These are phyloP conservation scores for Pogonomyrmex californicus DNA, from an alignment of 1,140 invertebrate species.

Conservation along the genomic window DNA sequence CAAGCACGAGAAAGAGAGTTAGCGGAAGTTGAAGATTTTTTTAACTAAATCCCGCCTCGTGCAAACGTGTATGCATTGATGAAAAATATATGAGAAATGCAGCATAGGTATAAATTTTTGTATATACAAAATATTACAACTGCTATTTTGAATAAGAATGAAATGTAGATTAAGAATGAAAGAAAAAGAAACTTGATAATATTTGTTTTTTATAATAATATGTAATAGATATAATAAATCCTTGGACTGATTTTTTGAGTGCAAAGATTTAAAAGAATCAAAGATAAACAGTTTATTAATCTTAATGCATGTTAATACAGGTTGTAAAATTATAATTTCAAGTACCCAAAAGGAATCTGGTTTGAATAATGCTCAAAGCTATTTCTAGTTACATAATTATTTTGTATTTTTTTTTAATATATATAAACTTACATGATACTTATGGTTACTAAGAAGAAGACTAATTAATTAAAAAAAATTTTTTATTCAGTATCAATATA, in stretches of 20 bases:
- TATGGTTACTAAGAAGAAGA: background rate
- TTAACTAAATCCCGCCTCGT: constrained; percentile 83
- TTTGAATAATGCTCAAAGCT: background rate
- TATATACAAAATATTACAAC: background rate
- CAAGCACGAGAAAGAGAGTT: constrained; percentile 92
- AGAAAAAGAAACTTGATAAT: background rate
- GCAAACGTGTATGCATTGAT: background rate
- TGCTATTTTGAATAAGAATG: constrained; percentile 14
- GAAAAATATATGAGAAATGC: background rate
- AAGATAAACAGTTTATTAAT: background rate
- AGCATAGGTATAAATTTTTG: background rate
- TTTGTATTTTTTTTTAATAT: background rate
- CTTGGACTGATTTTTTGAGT: background rate
- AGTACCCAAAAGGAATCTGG: background rate
- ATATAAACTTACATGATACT: background rate
- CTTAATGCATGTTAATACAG: background rate
- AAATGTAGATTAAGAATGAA: background rate
- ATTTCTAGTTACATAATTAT: background rate
- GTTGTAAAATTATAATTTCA: background rate
- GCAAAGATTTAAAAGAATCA: background rate
- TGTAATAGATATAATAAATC: background rate
- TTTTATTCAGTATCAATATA: background rate
- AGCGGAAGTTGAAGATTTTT: constrained; percentile 92
- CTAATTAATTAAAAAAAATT: background rate
- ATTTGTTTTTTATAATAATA: constrained; percentile 13